Conservation (phyloP, 1,140 invertebrate species). For the Bombus haemorrhoidalis region DNA sequence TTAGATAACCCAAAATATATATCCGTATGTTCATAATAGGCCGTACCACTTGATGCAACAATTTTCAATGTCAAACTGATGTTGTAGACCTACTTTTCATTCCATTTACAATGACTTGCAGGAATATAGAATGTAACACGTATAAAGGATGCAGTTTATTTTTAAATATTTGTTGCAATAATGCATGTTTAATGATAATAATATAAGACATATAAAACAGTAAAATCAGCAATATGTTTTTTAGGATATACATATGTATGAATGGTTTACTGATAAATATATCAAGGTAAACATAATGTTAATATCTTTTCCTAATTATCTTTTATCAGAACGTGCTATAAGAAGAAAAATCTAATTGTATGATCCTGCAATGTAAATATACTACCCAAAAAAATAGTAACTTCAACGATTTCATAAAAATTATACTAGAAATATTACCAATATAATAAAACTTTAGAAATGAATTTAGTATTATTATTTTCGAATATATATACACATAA, state of each 20-base stretch:
- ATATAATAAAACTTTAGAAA: not conserved
- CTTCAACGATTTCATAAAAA: not conserved
- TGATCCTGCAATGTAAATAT: constrained; percentile 15
- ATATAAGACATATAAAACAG: not conserved
- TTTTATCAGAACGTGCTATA: not conserved
- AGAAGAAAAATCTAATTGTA: constrained; percentile 26
- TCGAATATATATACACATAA: not conserved
- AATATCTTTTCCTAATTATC: not conserved
- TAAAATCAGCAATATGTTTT: not conserved
- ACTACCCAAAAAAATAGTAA: not conserved
- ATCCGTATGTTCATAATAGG: not conserved
- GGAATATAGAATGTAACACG: not conserved
- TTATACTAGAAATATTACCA: not conserved
- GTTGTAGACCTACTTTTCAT: constrained; percentile 43
- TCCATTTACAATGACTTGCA: constrained; percentile 16
- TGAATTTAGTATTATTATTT: not conserved
- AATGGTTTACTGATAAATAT: not conserved
- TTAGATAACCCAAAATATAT: not conserved
- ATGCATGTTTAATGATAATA: not conserved
- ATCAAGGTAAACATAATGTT: not conserved
- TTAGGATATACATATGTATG: not conserved
- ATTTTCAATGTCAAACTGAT: constrained; percentile 7
- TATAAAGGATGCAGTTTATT: not conserved
- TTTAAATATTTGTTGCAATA: not conserved
- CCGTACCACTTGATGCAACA: not conserved